Conservation (phyloP, 2,888 invertebrate species). For the Agriopis aurantiaria region DNA sequence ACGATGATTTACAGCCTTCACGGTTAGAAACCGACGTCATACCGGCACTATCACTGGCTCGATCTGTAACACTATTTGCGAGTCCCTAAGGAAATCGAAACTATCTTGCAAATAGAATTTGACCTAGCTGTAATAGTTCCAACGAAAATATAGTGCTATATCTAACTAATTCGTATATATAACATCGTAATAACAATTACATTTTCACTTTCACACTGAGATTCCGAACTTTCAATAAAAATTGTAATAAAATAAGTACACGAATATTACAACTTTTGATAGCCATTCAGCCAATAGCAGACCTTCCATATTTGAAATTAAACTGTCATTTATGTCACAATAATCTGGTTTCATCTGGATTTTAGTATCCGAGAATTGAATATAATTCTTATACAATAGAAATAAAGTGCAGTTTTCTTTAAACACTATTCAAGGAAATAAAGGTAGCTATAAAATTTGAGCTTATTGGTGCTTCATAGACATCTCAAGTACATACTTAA, state of each 20-base stretch:
- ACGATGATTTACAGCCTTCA: slow-evolving; percentile 26
- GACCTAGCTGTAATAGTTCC: neutral
- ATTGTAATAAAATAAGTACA: slow-evolving; percentile 28
- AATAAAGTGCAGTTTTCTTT: slow-evolving; percentile 26
- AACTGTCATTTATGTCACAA: slow-evolving; percentile 46
- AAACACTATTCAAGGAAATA: slow-evolving; percentile 15
- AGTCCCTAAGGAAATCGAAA: slow-evolving; percentile 6
- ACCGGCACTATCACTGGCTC: slow-evolving; percentile 17
- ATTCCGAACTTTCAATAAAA: slow-evolving; percentile 40
- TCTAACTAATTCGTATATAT: slow-evolving; percentile 16
- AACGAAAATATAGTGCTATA: too few relatives aligned
- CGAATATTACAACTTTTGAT: slow-evolving; percentile 29
- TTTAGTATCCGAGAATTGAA: slow-evolving; percentile 9
- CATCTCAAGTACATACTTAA: slow-evolving; percentile 38
- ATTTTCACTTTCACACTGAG: slow-evolving; percentile 28
- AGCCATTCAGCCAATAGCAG: slow-evolving; percentile 36
- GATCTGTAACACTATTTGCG: neutral
- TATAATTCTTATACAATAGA: slow-evolving; percentile 1
- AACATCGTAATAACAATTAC: slow-evolving; percentile 18
- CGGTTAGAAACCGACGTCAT: slow-evolving; percentile 28
- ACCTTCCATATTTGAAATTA: slow-evolving; percentile 42
- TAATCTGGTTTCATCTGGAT: slow-evolving; percentile 26
- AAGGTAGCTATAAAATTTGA: slow-evolving; percentile 27
- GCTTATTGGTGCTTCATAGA: slow-evolving; percentile 36
- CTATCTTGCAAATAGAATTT: slow-evolving; percentile 2